These are phyloP conservation scores for Molanna angustata DNA, from an alignment of 2,888 invertebrate species.

Conservation along the genomic window DNA sequence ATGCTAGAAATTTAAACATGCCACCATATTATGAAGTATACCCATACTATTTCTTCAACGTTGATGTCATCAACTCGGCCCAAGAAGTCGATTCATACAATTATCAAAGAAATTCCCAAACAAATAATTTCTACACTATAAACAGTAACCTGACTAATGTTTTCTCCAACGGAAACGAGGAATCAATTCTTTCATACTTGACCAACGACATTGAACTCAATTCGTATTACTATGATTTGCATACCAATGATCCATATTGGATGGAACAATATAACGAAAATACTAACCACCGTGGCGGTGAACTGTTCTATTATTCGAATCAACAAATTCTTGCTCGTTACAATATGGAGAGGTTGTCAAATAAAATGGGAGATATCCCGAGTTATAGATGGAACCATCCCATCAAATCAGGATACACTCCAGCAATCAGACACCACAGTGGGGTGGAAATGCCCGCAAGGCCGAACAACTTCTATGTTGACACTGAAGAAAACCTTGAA, in stretches of 20 bases:
- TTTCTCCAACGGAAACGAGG: conserved; percentile 54
- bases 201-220: conserved; percentile 65
- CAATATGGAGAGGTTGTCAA: conserved; percentile 63
- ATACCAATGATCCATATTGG: conserved; percentile 57
- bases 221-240: conserved; percentile 55
- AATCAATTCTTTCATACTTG: conserved; percentile 53
- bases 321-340: conserved; percentile 50
- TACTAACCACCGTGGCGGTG: conserved; percentile 55
- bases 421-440: conserved; percentile 55
- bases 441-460: conserved; percentile 57
- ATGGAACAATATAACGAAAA: conserved; percentile 45
- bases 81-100: conserved; percentile 55
- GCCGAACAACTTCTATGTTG: conserved; percentile 42
- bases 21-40: conserved; percentile 76
- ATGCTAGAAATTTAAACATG: conserved; percentile 63
- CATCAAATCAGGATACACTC: conserved; percentile 56
- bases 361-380: conserved; percentile 55
- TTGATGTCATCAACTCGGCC: conserved; percentile 66
- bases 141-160: too few species aligned
- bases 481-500: conserved; percentile 37
- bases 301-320: conserved; percentile 59
- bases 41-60: conserved; percentile 73
- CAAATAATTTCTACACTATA: conserved; percentile 67
- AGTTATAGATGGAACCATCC: conserved; percentile 55
- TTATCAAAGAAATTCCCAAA: conserved; percentile 54